Percentiles rank a stretch among this genome's conserved stretches.
phyloP scores from a whole-genome alignment of 2,888 invertebrate genomes.

The Hylaea fasciaria region DNA sequence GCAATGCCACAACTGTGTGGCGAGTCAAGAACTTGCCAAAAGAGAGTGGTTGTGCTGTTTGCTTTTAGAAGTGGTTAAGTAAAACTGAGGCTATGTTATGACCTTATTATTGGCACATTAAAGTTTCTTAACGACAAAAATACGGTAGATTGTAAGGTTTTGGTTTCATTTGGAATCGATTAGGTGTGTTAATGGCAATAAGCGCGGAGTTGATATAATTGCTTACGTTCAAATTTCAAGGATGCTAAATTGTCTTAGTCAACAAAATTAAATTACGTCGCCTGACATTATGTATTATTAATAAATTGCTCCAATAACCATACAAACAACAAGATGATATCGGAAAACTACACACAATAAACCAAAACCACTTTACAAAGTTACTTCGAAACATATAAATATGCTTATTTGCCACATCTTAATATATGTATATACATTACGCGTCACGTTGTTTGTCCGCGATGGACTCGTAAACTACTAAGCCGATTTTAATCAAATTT shows the following conservation, averaged over 20 bases:
- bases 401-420: too few species aligned
- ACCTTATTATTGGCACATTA: constrained; percentile 11
- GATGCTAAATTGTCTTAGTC: constrained; percentile 25
- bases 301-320: neutral
- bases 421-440: too few species aligned
- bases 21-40: constrained; percentile 49
- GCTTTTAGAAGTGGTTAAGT: constrained; percentile 29
- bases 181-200: constrained; percentile 31
- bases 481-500: too few species aligned
- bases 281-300: neutral
- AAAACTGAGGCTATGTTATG: constrained; percentile 1
- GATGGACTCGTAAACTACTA: too few species aligned
- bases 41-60: constrained; percentile 40
- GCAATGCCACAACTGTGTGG: constrained; percentile 48
- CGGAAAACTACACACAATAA: too few species aligned
- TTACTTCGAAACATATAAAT: too few species aligned
- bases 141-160: constrained; percentile 14
- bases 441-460: too few species aligned
- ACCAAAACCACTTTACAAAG: too few species aligned
- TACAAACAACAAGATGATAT: too few species aligned
- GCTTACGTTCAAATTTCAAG: constrained; percentile 41
- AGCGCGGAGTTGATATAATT: constrained; percentile 25
- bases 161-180: constrained; percentile 29
- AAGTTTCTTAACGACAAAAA: constrained; percentile 19
- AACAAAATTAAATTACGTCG: neutral